Base-by-base conservation (phyloP, 2,113 vertebrate species). In the Dicrurus megarhynchus region DNA sequence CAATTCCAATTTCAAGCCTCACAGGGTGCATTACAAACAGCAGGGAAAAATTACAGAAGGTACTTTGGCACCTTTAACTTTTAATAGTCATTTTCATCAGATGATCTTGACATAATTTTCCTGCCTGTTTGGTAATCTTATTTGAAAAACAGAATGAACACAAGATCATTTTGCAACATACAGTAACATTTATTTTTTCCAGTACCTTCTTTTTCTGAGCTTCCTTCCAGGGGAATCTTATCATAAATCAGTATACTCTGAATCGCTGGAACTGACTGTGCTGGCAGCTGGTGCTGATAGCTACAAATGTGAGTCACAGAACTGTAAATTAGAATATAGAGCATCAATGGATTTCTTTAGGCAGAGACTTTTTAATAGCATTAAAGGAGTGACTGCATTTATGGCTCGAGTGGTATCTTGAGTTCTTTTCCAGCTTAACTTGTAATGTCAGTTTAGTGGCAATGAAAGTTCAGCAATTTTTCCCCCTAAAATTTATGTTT, bases 1-100 rank as follows among this genome's bases (percentile, higher is more conserved):
- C 95, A 84, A 82, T 94, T 97, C 86, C 88, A 96, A 96, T 96
- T 96, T 96, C 96, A 96, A 95, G 96, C 90, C 90, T 96, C 92
- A 95, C 89, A 95, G 94, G 95, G 96, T 75, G 86, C 92, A 94
- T 92, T 89, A 94, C 70, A 93, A 96, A 94, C 90, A 96, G 95
- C 90, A 78, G 95, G 88, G 46, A 15, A 89, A 94, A 96, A 93
- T 90, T 94, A 92, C 57, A 71, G 92, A 49, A 95, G 79, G 44
- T 92, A 78, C 52, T 91, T 87, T 9, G 41, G 70, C 91, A 96
- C 95, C 89, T 94, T 94, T 92, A 93, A 79, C 91, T 97, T 95
- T 82, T 94, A 94, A 96, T 89, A 94, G 88, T 39, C 53, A 84
- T 87, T 95, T 92, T 92, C 96, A 96, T 94, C 92, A 92, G 92